These are phyloP conservation scores for Pocillopora grandis DNA, from an alignment of 92 coral and sea anemone genomes.

Conservation along the genomic window DNA sequence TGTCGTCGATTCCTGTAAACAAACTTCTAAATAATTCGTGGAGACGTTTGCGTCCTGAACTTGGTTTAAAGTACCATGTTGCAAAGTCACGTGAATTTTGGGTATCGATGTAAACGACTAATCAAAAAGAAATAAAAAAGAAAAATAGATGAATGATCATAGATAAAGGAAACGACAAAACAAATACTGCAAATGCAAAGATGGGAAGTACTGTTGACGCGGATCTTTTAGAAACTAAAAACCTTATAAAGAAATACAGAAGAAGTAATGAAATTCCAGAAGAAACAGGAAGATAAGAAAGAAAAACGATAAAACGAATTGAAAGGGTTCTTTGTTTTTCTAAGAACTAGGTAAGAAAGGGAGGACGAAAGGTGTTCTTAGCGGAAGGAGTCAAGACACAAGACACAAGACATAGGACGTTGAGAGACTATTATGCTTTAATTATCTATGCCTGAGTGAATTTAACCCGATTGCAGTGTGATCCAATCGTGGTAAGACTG, in stretches of 20 bases:
- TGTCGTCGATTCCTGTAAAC: constrained; percentile 28
- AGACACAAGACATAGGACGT: too few species aligned
- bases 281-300: too few species aligned
- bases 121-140: neutral
- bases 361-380: too few species aligned
- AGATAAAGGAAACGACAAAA: neutral
- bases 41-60: constrained; percentile 19
- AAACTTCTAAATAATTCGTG: constrained; percentile 32
- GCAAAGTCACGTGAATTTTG: neutral
- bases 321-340: too few species aligned
- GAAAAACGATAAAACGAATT: too few species aligned
- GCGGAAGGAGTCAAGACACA: too few species aligned
- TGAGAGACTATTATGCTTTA: neutral
- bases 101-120: constrained; percentile 7
- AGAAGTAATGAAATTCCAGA: too few species aligned
- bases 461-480: constrained; percentile 6
- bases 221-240: too few species aligned
- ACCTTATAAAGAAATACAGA: neutral
- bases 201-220: neutral
- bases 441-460: neutral
- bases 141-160: too few species aligned
- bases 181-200: neutral
- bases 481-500: constrained; percentile 5
- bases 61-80: constrained; percentile 7
- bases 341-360: neutral